phyloP scores from a whole-genome alignment of 2,888 invertebrate species.

The Kryphioiulus occultus region DNA sequence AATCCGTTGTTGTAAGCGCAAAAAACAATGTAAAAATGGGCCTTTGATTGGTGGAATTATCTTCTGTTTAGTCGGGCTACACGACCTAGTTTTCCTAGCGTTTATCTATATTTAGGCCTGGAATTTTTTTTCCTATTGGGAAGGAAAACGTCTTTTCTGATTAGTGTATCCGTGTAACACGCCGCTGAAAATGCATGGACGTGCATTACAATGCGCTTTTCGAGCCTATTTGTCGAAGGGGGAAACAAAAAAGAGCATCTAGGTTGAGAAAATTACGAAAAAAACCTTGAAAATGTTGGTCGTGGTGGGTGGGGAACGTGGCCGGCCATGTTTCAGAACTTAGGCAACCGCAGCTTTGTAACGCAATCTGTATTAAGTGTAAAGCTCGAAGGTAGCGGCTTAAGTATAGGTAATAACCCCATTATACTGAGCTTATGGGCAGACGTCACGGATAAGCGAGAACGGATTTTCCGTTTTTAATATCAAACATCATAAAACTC shows the following conservation, averaged over 20 bases:
- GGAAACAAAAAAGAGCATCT: neutral
- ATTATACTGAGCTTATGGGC: neutral
- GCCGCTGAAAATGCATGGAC: neutral
- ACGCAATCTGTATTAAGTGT: neutral
- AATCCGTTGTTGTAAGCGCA: neutral
- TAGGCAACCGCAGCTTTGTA: constrained; percentile 19
- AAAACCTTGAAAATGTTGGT: constrained; percentile 33
- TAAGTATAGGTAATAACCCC: constrained; percentile 31
- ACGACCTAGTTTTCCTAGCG: constrained; percentile 1
- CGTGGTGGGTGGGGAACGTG: neutral
- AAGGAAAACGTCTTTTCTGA: neutral
- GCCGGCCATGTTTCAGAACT: neutral
- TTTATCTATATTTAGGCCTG: constrained; percentile 26
- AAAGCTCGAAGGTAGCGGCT: neutral
- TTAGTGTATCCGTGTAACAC: constrained; percentile 1
- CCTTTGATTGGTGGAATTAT: neutral
- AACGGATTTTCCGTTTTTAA: neutral
- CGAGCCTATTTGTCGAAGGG: neutral
- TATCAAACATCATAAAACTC: constrained; percentile 26
- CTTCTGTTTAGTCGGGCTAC: neutral
- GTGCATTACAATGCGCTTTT: constrained; percentile 8
- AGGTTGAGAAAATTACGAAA: neutral
- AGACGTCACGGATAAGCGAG: neutral
- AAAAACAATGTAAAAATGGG: neutral
- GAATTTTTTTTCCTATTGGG: neutral